phyloP scores from a whole-genome alignment of 35 echinoderm and acorn worm species.

The Diadema setosum region DNA sequence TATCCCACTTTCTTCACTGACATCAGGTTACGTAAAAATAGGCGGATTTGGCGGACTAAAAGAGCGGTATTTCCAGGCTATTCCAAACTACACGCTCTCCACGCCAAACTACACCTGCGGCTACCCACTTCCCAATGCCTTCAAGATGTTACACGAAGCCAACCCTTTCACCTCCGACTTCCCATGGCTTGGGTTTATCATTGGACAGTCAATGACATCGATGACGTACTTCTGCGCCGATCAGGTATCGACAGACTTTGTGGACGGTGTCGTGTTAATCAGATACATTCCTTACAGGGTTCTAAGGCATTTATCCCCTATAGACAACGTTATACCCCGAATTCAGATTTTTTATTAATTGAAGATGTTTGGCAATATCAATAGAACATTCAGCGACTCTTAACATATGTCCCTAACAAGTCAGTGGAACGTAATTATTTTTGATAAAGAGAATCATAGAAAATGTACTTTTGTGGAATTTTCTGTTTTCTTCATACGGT shows the following conservation, averaged over 20 bases:
- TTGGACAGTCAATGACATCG: constrained; percentile 46
- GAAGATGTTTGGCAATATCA: no score
- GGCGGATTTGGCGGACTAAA: constrained; percentile 49
- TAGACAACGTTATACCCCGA: no score
- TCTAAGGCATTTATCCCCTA: no score
- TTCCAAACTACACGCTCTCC: constrained; percentile 52
- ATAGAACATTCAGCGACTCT: no score
- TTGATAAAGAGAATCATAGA: no score
- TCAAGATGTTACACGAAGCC: constrained; percentile 59
- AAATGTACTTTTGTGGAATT: no score
- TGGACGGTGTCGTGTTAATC: no score
- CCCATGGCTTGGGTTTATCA: constrained; percentile 70
- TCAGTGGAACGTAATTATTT: no score
- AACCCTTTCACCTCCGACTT: constrained; percentile 72
- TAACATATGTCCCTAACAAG: no score
- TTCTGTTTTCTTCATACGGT: no score
- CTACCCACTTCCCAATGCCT: constrained; percentile 63
- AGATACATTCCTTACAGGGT: no score
- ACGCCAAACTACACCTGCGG: constrained; percentile 58
- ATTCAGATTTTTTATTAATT: no score
- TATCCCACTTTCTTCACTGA: neutral
- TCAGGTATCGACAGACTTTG: constrained; percentile 69
- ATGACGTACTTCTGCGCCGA: constrained; percentile 80
- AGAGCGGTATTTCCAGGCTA: constrained; percentile 58
- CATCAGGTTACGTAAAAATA: neutral